Base-by-base conservation (phyloP, 1,140 invertebrate species). In the Ostrea denselamellosa region DNA sequence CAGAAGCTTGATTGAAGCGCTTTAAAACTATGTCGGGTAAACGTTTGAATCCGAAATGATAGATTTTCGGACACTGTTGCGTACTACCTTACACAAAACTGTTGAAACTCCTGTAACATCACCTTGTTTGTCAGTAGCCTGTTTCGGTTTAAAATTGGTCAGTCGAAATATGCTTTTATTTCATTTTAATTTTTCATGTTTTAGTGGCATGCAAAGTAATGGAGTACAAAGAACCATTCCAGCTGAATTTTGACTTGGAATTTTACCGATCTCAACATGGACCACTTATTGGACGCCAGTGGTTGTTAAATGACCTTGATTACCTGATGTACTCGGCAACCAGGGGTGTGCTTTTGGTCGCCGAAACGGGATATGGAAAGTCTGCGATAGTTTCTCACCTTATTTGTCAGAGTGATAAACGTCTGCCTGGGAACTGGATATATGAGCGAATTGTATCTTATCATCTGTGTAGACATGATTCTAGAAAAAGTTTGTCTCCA, bases 341-440 rank as follows among this genome's bases (percentile, higher is more conserved):
- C 8, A n/a, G 52, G 3, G 85, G 85, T 56, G 71, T 86, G 2
- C 34, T 86, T 0, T 68, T 86, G n/a, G 52, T 77, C 8, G 85
- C 85, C 8, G 85, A 86, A 81, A 86, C 65, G 85, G 85, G 85
- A 0, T 86, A 81, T 77, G 85, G 85, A 56, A 86, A 86, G 81
- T 86, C 85, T 28, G 62, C 85, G 4, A 28, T 86, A 52, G 68
- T 86, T 9, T 52, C 65, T 8, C 52, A 86, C 22, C 10, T 86
- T 3, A n/a, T 71, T 19, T 86, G 85, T 53, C 44, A 52, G 8
- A 54, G 2, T 54, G 85, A 53, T 77, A 28, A 53, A 56, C 44
- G 7, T 25, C n/a, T 53, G 0, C 22, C 25, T 51, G 58, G 85
- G 8, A 10, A 25, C 14, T 2, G 22, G n/a, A 54, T 86, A 77